These are phyloP conservation scores for Ctenomys sociabilis DNA, from an alignment of 2,113 vertebrate species.

Conservation along the genomic window DNA sequence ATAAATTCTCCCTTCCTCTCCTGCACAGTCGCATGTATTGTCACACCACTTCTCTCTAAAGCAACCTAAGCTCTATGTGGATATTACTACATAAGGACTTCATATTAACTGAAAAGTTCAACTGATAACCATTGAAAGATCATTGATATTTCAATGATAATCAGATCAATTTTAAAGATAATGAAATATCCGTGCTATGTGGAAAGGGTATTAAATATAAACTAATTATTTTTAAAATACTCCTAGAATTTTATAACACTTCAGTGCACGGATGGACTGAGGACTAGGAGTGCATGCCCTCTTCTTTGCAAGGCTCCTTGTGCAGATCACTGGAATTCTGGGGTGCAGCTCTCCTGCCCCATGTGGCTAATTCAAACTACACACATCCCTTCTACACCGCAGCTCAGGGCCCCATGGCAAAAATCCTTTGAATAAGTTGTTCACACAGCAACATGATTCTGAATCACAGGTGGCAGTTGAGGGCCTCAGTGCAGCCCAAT, in stretches of 20 bases:
- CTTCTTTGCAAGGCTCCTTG: neutral
- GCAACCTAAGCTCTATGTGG: neutral
- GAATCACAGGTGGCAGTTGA: neutral
- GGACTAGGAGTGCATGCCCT: neutral
- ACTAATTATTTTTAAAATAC: neutral
- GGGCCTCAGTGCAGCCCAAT: accelerated
- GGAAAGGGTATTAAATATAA: neutral
- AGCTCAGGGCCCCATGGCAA: neutral
- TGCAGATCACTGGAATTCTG: neutral
- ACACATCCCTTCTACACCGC: neutral
- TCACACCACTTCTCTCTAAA: neutral
- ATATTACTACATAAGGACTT: neutral
- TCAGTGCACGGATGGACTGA: neutral
- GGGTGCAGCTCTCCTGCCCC: neutral
- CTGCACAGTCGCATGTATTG: neutral
- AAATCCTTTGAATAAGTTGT: accelerated
- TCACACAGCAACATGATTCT: neutral
- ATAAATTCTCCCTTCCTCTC: neutral
- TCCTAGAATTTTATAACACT: neutral
- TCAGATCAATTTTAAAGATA: neutral
- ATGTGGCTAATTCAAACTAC: neutral
- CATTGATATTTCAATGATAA: neutral
- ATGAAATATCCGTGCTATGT: neutral
- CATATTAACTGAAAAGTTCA: neutral
- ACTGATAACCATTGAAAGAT: neutral